Evolutionary conservation across 1,140 invertebrate species (phyloP).

Genomic region (Andrena cerasifolii): DNA sequence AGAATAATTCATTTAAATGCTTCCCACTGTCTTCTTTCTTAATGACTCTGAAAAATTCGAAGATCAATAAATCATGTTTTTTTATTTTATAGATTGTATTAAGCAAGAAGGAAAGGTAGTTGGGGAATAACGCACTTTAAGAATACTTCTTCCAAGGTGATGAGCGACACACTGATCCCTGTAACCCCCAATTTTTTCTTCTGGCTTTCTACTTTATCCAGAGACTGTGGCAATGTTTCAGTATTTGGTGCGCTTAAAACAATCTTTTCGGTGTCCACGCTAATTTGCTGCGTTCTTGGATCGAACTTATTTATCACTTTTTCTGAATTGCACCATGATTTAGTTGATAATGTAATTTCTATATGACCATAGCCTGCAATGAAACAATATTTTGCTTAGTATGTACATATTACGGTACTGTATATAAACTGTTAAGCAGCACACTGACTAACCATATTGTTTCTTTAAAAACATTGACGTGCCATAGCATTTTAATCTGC

Average conservation of each 20-base stretch:
- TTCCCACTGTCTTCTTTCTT: slow-evolving; percentile 70
- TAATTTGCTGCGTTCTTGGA: slow-evolving; percentile 68
- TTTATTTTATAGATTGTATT: neutral
- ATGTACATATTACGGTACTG: slow-evolving; percentile 38
- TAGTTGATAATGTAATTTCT: slow-evolving; percentile 78
- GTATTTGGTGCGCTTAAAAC: slow-evolving; percentile 81
- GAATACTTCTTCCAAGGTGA: slow-evolving; percentile 94
- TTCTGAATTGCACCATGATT: slow-evolving; percentile 71
- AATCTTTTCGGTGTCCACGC: slow-evolving; percentile 73
- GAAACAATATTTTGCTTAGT: slow-evolving; percentile 52
- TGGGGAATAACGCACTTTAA: slow-evolving; percentile 84
- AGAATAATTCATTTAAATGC: slow-evolving; percentile 65
- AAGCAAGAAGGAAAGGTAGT: neutral
- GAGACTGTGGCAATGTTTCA: slow-evolving; percentile 84
- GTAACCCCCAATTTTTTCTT: slow-evolving; percentile 85
- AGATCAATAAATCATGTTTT: neutral
- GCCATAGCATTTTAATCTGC: slow-evolving; percentile 91
- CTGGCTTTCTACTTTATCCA: slow-evolving; percentile 85
- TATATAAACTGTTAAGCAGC: neutral
- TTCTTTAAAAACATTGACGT: slow-evolving; percentile 94
- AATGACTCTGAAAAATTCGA: slow-evolving; percentile 72
- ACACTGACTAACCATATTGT: slow-evolving; percentile 86
- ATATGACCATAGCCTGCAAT: slow-evolving; percentile 77
- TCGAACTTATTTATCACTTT: slow-evolving; percentile 70
- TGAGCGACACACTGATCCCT: slow-evolving; percentile 90